These are phyloP conservation scores for Ictidomys tridecemlineatus DNA, from an alignment of 2,113 vertebrate genomes.

Conservation along the genomic window DNA sequence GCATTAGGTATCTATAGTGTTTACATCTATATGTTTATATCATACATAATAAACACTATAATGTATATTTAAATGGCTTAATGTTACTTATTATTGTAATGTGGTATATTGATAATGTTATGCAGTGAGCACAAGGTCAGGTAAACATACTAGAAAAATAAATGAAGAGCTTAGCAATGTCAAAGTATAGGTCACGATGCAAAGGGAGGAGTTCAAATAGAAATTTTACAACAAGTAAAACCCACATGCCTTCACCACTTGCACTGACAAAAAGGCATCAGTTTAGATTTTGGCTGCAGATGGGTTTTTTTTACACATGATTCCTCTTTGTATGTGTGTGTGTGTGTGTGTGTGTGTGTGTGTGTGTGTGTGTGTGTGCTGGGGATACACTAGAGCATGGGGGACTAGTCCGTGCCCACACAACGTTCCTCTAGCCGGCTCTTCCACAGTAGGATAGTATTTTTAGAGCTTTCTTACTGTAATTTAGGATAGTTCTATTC, in stretches of 20 bases:
- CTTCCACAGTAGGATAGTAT: too few species aligned
- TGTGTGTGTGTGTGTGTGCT: not conserved
- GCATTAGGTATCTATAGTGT: not conserved
- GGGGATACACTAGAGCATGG: not conserved
- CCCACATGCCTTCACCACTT: not conserved
- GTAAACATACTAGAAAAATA: not conserved
- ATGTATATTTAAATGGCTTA: not conserved
- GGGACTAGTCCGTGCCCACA: not conserved
- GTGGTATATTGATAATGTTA: not conserved
- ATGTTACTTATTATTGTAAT: not conserved
- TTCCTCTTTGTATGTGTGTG: not conserved
- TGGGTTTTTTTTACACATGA: not conserved
- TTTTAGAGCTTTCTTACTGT: not conserved
- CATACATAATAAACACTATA: not conserved
- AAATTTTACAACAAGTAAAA: slow-evolving; percentile 23
- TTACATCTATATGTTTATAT: not conserved
- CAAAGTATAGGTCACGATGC: not conserved
- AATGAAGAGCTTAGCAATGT: slow-evolving; percentile 29
- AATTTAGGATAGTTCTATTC: not conserved
- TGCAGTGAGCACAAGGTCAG: not conserved
- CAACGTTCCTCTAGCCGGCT: not conserved
- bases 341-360: too few species aligned
- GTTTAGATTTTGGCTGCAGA: not conserved
- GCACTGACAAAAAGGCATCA: not conserved
- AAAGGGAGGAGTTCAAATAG: not conserved